Base-by-base conservation (phyloP, 2,888 invertebrate species). In the Cheilosia impressa region DNA sequence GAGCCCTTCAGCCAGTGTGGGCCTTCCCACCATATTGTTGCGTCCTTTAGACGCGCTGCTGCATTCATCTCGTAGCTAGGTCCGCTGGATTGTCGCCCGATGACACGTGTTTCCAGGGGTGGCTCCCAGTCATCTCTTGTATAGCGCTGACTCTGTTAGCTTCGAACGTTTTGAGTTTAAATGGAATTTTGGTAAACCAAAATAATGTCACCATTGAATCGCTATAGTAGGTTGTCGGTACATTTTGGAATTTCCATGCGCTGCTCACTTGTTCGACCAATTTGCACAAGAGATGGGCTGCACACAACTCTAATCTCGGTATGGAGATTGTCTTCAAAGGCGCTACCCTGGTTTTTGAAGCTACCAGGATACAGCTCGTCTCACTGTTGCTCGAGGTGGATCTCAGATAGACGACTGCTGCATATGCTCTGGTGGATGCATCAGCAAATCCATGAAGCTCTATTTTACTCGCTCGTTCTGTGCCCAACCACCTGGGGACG, bases 31-130 rank as follows among this genome's bases (percentile, higher is more conserved):
- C 66, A 34, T 24, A 63, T 13, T 6, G 47, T 13, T 19, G 47
- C 13, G 24, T 63, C 31, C 31, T 50, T 65, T 38, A 65, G 65
- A 17, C 19, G 22, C 65, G 17, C 50, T 52, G 52, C 50, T 52
- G 65, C 24, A n/a, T 53, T 53, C 53, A 24, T 24, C 60, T 60
- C 7, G 60, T 19, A n/a, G 27, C 66, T 24, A 66, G 4, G 22
- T 65, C 65, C 22, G 65, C 65, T n/a, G 65, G 65, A 38, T 52
- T 65, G 45, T 65, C 34, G 34, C 38, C 38, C 38, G 65, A 52
- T 41, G 52, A 19, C 34, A 52, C 41, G 13, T 52, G 65, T 19
- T 24, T 65, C 52, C 65, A 65, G 19, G 50, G 38, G 47, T 50
- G 19, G 50, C n/a, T n/a, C 31, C 58, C 19, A 31, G 27, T 27